phyloP scores from a whole-genome alignment of 2,888 invertebrate genomes.

The Lepidochrysops patricia region DNA sequence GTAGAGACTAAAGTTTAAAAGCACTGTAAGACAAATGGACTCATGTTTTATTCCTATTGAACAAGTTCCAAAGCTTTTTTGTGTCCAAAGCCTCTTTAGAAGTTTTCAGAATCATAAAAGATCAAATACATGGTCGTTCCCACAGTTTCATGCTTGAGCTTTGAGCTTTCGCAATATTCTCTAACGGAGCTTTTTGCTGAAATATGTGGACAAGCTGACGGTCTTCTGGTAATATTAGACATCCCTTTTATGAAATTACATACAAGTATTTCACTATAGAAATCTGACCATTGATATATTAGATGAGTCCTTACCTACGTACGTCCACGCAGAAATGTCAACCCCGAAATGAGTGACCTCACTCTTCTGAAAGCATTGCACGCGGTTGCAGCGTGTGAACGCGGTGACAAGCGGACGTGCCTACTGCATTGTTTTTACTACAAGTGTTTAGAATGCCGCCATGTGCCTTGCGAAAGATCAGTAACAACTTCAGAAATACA shows the following conservation, averaged over 20 bases:
- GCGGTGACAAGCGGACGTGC: too few relatives aligned
- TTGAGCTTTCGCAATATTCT: not conserved
- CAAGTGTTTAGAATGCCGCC: too few relatives aligned
- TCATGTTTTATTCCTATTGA: not conserved
- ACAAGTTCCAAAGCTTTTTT: not conserved
- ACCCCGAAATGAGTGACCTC: too few relatives aligned
- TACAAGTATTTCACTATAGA: not conserved
- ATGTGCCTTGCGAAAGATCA: too few relatives aligned
- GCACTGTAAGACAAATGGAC: not conserved
- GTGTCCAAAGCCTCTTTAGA: not conserved
- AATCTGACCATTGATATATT: too few relatives aligned
- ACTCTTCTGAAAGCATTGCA: too few relatives aligned
- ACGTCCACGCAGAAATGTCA: too few relatives aligned
- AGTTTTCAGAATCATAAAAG: not conserved
- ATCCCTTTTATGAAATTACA: slow-evolving; percentile 1
- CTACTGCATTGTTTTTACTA: too few relatives aligned
- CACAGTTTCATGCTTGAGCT: not conserved
- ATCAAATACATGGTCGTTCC: not conserved
- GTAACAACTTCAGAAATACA: too few relatives aligned
- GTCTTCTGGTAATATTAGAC: not conserved
- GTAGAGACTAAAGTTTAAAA: not conserved
- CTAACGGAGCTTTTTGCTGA: not conserved
- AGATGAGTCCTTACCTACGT: too few relatives aligned
- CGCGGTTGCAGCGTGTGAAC: too few relatives aligned
- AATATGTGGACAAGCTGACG: not conserved